Percentiles rank a stretch among this genome's conserved stretches.
Conservation (phyloP, 2,888 invertebrate species). For the Caenorhabditis wallacei region DNA sequence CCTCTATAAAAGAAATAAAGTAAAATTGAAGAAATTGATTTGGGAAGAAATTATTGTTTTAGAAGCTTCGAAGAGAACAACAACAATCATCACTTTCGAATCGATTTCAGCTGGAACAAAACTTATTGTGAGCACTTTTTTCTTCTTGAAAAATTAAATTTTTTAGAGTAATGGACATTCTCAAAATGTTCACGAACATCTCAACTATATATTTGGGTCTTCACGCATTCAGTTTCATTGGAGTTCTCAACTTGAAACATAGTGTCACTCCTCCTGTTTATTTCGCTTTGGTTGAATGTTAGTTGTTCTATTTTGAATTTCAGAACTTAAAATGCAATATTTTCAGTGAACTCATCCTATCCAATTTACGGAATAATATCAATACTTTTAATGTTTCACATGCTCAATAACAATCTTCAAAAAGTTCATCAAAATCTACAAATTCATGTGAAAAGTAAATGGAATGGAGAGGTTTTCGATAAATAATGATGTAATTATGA, state of each 20-base stretch:
- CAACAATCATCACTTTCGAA: slow-evolving; percentile 5
- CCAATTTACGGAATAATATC: slow-evolving; percentile 29
- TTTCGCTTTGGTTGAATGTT: slow-evolving; percentile 31
- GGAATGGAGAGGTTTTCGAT: slow-evolving; percentile 4
- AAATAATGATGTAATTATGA: not conserved
- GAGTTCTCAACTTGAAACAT: slow-evolving; percentile 11
- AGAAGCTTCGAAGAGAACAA: slow-evolving; percentile 18
- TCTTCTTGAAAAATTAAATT: not conserved
- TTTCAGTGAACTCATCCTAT: slow-evolving; percentile 40
- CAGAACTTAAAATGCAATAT: too few species aligned
- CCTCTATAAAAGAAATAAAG: slow-evolving; percentile 11
- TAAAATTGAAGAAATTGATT: not conserved
- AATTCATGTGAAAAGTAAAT: slow-evolving; percentile 19
- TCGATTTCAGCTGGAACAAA: slow-evolving; percentile 25
- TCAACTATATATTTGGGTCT: slow-evolving; percentile 17
- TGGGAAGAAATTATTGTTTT: not conserved
- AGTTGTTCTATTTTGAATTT: not conserved
- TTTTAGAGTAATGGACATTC: slow-evolving; percentile 37
- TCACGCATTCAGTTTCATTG: slow-evolving; percentile 26
- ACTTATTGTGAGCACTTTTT: slow-evolving; percentile 5
- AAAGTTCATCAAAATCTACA: slow-evolving; percentile 10
- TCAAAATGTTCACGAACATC: slow-evolving; percentile 33
- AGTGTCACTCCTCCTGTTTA: slow-evolving; percentile 19
- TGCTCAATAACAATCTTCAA: slow-evolving; percentile 11
- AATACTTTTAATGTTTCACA: slow-evolving; percentile 14